These are phyloP conservation scores for Anagrus nilaparvatae DNA, from an alignment of 1,140 invertebrate species.

Conservation along the genomic window DNA sequence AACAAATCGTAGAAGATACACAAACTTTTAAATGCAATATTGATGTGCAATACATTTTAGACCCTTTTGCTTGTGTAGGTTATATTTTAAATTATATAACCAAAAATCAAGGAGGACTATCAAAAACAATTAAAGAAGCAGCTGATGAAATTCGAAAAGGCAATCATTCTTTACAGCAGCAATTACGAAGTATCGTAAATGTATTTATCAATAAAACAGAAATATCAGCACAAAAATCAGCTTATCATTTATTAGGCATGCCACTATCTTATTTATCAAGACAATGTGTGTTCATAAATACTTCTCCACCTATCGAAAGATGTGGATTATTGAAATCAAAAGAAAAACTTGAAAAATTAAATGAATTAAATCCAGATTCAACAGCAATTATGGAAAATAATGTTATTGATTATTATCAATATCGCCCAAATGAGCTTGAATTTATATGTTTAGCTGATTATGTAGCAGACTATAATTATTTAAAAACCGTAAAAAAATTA, in stretches of 20 bases:
- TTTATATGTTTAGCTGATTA: slow-evolving; percentile 1
- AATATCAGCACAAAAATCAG: slow-evolving; percentile 6
- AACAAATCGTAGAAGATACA: too few relatives aligned
- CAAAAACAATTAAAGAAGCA: slow-evolving; percentile 5
- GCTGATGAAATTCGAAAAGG: slow-evolving; percentile 6
- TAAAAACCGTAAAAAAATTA: neutral
- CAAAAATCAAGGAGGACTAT: slow-evolving; percentile 6
- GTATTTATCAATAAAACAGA: slow-evolving; percentile 5
- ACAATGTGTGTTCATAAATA: slow-evolving; percentile 7
- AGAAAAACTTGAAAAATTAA: neutral
- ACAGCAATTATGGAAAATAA: neutral
- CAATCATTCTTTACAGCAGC: slow-evolving; percentile 6
- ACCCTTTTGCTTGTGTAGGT: slow-evolving; percentile 2
- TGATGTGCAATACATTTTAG: slow-evolving; percentile 11
- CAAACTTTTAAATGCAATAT: slow-evolving; percentile 13
- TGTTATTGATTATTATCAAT: slow-evolving; percentile 1
- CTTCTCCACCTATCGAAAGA: slow-evolving; percentile 1
- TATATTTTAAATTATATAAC: slow-evolving; percentile 5
- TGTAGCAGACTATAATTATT: neutral
- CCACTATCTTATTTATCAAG: neutral
- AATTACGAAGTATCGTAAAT: slow-evolving; percentile 7
- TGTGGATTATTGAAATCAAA: slow-evolving; percentile 7
- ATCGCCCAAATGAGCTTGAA: neutral
- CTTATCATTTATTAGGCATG: slow-evolving; percentile 3
- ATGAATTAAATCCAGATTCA: neutral